Evolutionary conservation across 2,113 vertebrate genomes (phyloP).

Genomic region (Pygoscelis antarcticus): DNA sequence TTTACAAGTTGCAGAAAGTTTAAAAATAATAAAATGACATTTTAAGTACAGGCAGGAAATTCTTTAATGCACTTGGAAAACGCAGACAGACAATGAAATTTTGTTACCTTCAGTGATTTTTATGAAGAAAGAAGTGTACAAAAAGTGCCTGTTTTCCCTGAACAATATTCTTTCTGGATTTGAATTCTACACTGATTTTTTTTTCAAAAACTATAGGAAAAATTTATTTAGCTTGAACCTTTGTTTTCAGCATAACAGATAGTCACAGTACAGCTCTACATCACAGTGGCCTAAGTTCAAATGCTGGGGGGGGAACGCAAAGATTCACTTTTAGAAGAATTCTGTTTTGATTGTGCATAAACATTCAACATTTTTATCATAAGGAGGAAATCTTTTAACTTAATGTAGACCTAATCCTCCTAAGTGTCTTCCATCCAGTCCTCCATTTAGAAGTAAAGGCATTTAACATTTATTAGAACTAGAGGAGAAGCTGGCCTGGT

Average conservation of each 20-base stretch:
- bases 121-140: neutral
- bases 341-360: neutral
- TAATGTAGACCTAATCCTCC: neutral
- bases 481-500: neutral
- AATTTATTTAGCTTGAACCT: neutral
- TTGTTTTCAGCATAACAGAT: neutral
- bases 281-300: neutral
- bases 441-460: neutral
- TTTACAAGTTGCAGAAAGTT: neutral
- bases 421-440: neutral
- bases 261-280: neutral
- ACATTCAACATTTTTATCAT: neutral
- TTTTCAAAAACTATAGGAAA: neutral
- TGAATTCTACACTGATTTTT: fast-evolving
- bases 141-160: neutral
- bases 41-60: neutral
- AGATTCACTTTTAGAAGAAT: neutral
- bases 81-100: neutral
- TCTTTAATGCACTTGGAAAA: constrained; percentile 1
- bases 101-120: neutral
- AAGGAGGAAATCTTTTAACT: neutral
- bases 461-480: neutral
- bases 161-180: neutral
- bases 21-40: neutral
- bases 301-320: fast-evolving